These are phyloP conservation scores for Ophion ellenae DNA, from an alignment of 2,888 invertebrate genomes.

Conservation along the genomic window DNA sequence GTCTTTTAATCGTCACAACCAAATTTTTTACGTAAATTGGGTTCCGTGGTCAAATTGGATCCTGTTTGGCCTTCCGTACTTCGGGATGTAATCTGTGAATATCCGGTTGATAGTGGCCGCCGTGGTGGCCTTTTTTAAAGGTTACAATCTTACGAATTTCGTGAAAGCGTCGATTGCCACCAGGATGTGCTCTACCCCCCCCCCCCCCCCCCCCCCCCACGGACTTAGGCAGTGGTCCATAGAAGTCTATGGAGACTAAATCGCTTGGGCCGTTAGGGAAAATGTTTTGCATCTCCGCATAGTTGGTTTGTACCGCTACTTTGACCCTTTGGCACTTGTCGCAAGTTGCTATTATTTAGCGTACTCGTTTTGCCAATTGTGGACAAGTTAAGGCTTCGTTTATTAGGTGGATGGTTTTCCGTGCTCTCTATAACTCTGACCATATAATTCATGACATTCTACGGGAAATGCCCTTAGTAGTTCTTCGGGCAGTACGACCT, in stretches of 20 bases:
- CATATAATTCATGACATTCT: too few species aligned
- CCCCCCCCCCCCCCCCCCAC: too few species aligned
- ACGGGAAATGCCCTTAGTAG: too few species aligned
- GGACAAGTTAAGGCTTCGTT: not conserved
- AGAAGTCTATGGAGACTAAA: conserved; percentile 18
- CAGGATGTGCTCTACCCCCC: not conserved
- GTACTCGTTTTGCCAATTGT: too few species aligned
- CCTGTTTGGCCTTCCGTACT: conserved; percentile 3
- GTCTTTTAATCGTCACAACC: not conserved
- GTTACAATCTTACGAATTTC: conserved; percentile 7
- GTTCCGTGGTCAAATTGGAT: conserved; percentile 39
- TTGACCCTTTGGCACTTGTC: not conserved
- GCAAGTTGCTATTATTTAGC: too few species aligned
- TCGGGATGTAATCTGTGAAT: conserved; percentile 4
- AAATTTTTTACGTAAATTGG: conserved; percentile 6
- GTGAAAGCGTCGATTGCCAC: conserved; percentile 28
- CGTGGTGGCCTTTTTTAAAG: not conserved
- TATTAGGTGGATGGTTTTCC: not conserved
- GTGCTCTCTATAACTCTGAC: not conserved
- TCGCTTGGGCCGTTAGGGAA: not conserved
- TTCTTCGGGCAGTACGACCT: too few species aligned
- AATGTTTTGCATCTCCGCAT: not conserved
- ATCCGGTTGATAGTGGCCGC: not conserved
- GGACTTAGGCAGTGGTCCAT: conserved; percentile 9
- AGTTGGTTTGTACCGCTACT: not conserved